Base-by-base conservation (phyloP, 2,888 invertebrate species). In the Ptychoptera albimana region DNA sequence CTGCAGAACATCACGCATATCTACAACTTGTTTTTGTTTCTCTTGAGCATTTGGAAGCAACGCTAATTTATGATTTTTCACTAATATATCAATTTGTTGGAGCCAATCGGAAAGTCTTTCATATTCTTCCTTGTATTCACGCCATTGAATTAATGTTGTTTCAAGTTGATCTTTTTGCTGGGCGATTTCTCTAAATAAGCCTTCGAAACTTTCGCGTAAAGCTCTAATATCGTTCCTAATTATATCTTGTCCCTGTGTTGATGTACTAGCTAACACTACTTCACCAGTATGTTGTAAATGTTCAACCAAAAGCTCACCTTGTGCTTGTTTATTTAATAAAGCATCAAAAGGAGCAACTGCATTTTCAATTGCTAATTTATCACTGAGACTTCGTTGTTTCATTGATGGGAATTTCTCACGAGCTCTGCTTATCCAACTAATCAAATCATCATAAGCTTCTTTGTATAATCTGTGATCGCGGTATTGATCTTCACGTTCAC, bases 51-150 rank as follows among this genome's bases (percentile, higher is more conserved):
- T 85, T 2, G 86, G 78, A 16, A 84, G 72, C 10, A 89, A 67
- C 15, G 85, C 82, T 16, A 86, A 75, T 63, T 92, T 92, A 55
- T 91, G 86, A 45, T 87, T 86, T 60, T 92, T 91, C 10, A 89
- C 82, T 8, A 89, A 72, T 54, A 89, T 87, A 55, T 91, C 89
- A 56, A 86, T 86, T 61, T 91, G 89, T 57, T 91, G 91, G 30
- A 92, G 63, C 91, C 91, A 92, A 60, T 92, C 91, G 42, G 87
- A 87, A 12, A 92, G 66, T 48, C 86, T 75, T 60, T 92, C 91
- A 57, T 86, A 89, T 63, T 92, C 91, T 57, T 91, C 91, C 63
- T 91, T 91, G 66, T 86, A 92, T 48, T 88, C 84, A 45, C 87
- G 75, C 85, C 89, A 87, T 56, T 88, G 84, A 43, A 73, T 72